Percentiles rank a stretch among this genome's conserved stretches.
These are phyloP conservation scores for Ruditapes philippinarum DNA, from an alignment of 1,140 invertebrate species.

Conservation along the genomic window DNA sequence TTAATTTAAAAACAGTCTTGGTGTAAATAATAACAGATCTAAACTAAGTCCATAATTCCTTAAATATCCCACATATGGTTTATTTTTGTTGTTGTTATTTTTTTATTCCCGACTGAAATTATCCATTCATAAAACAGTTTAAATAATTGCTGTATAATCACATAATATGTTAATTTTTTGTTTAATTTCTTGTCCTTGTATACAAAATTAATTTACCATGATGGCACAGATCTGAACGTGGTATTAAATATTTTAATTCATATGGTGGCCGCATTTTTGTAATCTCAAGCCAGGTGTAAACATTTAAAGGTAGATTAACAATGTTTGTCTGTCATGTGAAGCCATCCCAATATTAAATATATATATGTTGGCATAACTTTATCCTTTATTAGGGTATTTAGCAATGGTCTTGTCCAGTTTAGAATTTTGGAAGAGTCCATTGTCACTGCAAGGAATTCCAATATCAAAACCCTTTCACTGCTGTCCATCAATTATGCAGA, in stretches of 20 bases:
- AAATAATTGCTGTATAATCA: background rate
- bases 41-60: background rate
- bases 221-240: background rate
- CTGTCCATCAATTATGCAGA: too few species aligned
- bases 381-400: too few species aligned
- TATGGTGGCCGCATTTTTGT: background rate
- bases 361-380: too few species aligned
- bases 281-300: slow-evolving; percentile 26
- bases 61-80: background rate
- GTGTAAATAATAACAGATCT: too few species aligned
- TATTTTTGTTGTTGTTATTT: too few species aligned
- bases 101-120: background rate
- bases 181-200: background rate
- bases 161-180: slow-evolving; percentile 9
- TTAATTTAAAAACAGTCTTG: too few species aligned
- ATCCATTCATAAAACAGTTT: background rate
- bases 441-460: too few species aligned
- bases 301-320: background rate
- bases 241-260: slow-evolving; percentile 21
- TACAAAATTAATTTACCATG: slow-evolving; percentile 14
- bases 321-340: too few species aligned
- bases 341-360: too few species aligned
- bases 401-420: too few species aligned
- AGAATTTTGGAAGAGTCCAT: too few species aligned
- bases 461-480: too few species aligned